A percentile compares a stretch with the other conserved stretches of the same genome.
These are phyloP conservation scores for Mylabris phalerata DNA, from an alignment of 1,140 invertebrate species.

Conservation along the genomic window DNA sequence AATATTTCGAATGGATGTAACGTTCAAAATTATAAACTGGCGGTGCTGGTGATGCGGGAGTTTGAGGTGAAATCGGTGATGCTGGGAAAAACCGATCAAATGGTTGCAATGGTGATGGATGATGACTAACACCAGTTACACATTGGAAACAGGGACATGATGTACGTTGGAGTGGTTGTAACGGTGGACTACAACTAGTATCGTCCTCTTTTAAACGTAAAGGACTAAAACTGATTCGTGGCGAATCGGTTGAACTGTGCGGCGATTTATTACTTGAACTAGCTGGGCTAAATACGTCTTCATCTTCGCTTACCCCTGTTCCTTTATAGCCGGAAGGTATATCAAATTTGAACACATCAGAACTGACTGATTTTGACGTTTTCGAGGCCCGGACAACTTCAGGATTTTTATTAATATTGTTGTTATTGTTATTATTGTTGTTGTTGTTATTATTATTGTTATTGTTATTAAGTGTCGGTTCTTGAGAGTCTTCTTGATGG, in stretches of 20 bases:
- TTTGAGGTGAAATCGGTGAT: constrained; percentile 54
- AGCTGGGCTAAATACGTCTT: constrained; percentile 52
- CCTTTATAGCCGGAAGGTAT: constrained; percentile 37
- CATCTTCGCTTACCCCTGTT: constrained; percentile 47
- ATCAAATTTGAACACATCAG: constrained; percentile 50
- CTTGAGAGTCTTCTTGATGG: not conserved
- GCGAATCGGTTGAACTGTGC: constrained; percentile 50
- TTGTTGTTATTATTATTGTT: constrained; percentile 20
- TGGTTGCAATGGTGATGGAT: constrained; percentile 45
- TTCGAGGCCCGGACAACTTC: constrained; percentile 3
- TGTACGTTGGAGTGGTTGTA: constrained; percentile 39
- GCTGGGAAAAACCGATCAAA: constrained; percentile 51
- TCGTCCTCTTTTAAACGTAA: constrained; percentile 51
- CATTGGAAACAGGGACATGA: constrained; percentile 46
- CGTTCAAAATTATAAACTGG: constrained; percentile 57
- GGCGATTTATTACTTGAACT: constrained; percentile 48
- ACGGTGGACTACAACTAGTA: constrained; percentile 35
- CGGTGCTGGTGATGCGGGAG: constrained; percentile 49
- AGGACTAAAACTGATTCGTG: constrained; percentile 52
- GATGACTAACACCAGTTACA: constrained; percentile 43
- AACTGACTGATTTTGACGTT: constrained; percentile 32
- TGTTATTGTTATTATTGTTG: constrained; percentile 40
- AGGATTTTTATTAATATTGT: constrained; percentile 34
- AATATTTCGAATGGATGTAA: constrained; percentile 66
- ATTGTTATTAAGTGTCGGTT: constrained; percentile 28